Evolutionary conservation across 2,888 invertebrate genomes (phyloP).

Genomic region (Macaria notata): DNA sequence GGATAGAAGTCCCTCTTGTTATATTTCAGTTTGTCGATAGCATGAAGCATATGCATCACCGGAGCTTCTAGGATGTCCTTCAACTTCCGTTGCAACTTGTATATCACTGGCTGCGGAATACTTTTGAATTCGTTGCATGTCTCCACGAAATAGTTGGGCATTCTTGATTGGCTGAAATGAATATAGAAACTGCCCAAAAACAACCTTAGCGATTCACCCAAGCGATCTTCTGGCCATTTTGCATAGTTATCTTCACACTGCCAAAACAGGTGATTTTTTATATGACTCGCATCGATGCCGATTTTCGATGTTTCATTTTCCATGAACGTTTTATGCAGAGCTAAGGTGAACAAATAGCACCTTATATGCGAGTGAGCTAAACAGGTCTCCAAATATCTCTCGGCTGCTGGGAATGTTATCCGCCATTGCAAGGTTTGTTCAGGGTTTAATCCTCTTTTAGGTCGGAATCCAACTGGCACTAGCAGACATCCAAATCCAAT

Average conservation of each 20-base stretch:
- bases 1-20: slow-evolving; percentile 85
- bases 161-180: slow-evolving; percentile 81
- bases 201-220: slow-evolving; percentile 85
- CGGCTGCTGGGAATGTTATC: slow-evolving; percentile 89
- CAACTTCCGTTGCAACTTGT: slow-evolving; percentile 85
- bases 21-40: slow-evolving; percentile 86
- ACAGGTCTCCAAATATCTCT: slow-evolving; percentile 87
- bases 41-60: slow-evolving; percentile 85
- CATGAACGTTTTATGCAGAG: slow-evolving; percentile 88
- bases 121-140: slow-evolving; percentile 88
- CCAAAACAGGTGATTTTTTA: slow-evolving; percentile 89
- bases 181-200: slow-evolving; percentile 85
- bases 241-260: slow-evolving; percentile 88
- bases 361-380: slow-evolving; percentile 87
- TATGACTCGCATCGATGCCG: slow-evolving; percentile 86
- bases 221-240: slow-evolving; percentile 88
- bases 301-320: slow-evolving; percentile 84
- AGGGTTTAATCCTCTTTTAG: slow-evolving; percentile 83
- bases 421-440: slow-evolving; percentile 89
- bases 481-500: slow-evolving; percentile 86
- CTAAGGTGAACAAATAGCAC: slow-evolving; percentile 85
- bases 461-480: slow-evolving; percentile 86
- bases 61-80: slow-evolving; percentile 87
- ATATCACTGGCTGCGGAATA: slow-evolving; percentile 84
- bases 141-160: slow-evolving; percentile 89